Base-by-base conservation (phyloP, 2,113 vertebrate species). In the Atherinomorus stipes region DNA sequence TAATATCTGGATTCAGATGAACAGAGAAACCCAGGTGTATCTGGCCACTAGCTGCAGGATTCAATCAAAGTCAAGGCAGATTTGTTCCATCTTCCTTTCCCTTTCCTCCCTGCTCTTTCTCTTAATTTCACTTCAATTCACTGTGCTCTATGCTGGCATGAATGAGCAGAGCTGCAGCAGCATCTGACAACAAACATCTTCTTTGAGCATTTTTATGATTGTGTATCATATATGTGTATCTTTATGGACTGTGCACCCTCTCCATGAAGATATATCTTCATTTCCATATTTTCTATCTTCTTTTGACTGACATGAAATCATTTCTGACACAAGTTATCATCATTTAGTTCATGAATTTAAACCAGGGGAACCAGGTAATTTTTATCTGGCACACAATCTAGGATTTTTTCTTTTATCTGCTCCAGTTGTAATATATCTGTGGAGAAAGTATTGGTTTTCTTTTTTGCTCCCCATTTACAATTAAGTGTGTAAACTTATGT, bases 1-100 rank as follows among this genome's bases (percentile, higher is more conserved):
- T 80, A 84, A 90, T 86, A 86, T 84, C 69, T 58, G 69, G 78
- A 84, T 85, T 76, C 64, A 77, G 83, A 89, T 79, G 83, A 88
- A 84, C 71, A 85, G 83, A 81, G 79, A 86, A 89, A 67, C 88
- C 77, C 90, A 90, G 89, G 86, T 92, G 90, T 85, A 85, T 80
- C 63, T 79, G 63, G 60, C 50, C 79, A 65, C 72, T 81, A 80
- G 67, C 78, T 76, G 69, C 75, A 79, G 64, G 85, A 89, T 90
- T 85, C 89, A 92, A 90, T 92, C 90, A 90, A 77, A 88, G 82
- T 73, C 61, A 62, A 59, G 71, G 38, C 84, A 58, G 63, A 83
- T 80, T 86, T 74, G 67, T 74, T 75, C 60, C 60, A 42, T 62
- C 74, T 76, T 49, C 76, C 54, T 59, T 64, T 42, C 37, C 63